Evolutionary conservation across 2,797 vertebrate genomes (phyloP), one percentile per base, ranked within the genome.

Genomic region (Nannoperca obscura): DNA sequence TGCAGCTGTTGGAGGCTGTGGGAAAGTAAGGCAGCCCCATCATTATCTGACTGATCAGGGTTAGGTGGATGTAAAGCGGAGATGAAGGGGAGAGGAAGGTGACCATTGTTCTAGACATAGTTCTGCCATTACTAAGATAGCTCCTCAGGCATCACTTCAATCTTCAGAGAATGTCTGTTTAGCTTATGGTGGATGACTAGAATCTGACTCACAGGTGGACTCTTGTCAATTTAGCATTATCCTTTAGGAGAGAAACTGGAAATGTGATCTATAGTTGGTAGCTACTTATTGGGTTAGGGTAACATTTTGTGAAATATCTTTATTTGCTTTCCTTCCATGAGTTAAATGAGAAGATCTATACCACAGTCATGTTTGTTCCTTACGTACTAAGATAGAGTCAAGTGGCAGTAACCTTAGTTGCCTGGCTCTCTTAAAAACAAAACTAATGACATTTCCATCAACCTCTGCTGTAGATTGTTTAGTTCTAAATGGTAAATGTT

Each of bases 1-100:
- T 66, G 92, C 92, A 95, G 91, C 93, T 96, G 91, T 86, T 90
- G 89, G 84, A 87, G 64, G 78, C 81, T 93, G 90, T 93, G 94
- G 90, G 91, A 96, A 95, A 92, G 85, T 90, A 79, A 78, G 63
- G 74, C 40, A 14, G 86, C 68, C 78, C 85, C 81, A 34, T 90
- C 89, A 94, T 93, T 94, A 92, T 87, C 83, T 88, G 87, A 92
- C 74, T 70, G 24, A 27, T 27, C 42, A 4, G 71, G 88, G 82
- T 86, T 90, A 27, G 70, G 66, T 73, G 55, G 40, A 85, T 81
- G 81, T 81, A 93, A 86, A 89, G 80, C 61, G 19, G 50, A 82
- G 80, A 79, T 71, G 59, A 79, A 67, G 79, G 57, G 53, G 65
- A 73, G 74, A 82, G 71, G 74, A 85, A 78, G 80, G 80, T 76